Evolutionary conservation across 2,797 vertebrate species (phyloP), one percentile per base, ranked within the genome.

Genomic region (Lindbergichthys nudifrons): DNA sequence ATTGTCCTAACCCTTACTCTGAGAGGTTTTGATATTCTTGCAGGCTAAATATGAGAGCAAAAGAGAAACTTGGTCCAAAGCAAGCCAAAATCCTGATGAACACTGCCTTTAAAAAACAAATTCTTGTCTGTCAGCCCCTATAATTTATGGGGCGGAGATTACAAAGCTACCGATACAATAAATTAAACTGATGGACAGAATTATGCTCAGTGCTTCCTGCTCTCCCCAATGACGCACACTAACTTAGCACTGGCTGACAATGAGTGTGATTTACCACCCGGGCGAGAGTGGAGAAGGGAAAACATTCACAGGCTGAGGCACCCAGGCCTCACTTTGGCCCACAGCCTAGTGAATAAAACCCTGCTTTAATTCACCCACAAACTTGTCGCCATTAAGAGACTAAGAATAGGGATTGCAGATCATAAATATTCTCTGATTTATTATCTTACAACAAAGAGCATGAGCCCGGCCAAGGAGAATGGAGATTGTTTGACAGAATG

Each of bases 151-250:
- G 92, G 90, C 58, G 92, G 96, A 97, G 96, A 97, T 98, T 97
- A 98, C 93, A 94, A 98, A 98, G 96, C 96, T 97, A 97, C 97
- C 95, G 95, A 97, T 97, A 96, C 94, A 95, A 97, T 97, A 96
- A 98, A 98, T 98, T 97, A 96, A 94, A 91, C 94, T 97, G 97
- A 98, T 96, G 94, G 97, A 97, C 97, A 98, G 97, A 98, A 97
- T 98, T 98, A 98, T 97, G 96, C 96, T 96, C 96, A 93, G 94
- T 87, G 96, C 96, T 98, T 98, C 97, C 97, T 98, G 96, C 96
- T 91, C 94, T 96, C 96, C 96, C 96, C 95, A 93, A 89, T 98
- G 97, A 99, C 97, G 96, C 97, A 97, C 95, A 97, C 97, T 93
- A 95, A 97, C 96, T 96, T 96, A 97, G 96, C 82, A 92, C 95